Conservation (phyloP, 2,113 vertebrate species). For the Eubucco bourcierii region DNA sequence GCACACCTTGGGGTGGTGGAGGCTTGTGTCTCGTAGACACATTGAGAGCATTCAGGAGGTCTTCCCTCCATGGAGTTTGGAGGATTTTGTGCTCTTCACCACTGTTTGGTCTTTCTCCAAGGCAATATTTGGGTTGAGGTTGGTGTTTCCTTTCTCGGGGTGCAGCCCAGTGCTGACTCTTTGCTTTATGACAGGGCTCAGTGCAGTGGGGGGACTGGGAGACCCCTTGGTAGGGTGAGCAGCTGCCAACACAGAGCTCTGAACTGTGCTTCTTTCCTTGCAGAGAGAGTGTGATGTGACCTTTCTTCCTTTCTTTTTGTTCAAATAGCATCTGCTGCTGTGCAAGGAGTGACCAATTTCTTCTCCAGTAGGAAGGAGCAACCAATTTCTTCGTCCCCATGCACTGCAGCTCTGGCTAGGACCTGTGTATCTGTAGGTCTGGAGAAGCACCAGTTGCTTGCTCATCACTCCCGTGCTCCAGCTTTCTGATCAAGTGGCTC, state of each 20-base stretch:
- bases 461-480: neutral
- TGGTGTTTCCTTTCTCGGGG: neutral
- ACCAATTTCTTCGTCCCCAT: neutral
- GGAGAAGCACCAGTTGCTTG: neutral
- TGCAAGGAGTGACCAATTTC: neutral
- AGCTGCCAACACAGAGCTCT: neutral
- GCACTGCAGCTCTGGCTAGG: neutral
- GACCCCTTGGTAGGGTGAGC: accelerated
- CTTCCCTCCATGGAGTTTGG: neutral
- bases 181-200: neutral
- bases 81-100: neutral
- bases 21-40: neutral
- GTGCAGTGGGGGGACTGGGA: neutral
- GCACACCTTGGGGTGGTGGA: neutral
- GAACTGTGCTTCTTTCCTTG: neutral
- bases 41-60: neutral
- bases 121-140: neutral
- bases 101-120: neutral
- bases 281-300: neutral
- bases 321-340: neutral
- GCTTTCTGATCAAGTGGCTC: neutral
- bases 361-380: neutral
- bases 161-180: neutral
- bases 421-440: neutral
- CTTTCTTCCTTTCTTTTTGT: neutral